Evolutionary conservation across 2,797 vertebrate genomes (phyloP).

Genomic region (Thunnus albacares): DNA sequence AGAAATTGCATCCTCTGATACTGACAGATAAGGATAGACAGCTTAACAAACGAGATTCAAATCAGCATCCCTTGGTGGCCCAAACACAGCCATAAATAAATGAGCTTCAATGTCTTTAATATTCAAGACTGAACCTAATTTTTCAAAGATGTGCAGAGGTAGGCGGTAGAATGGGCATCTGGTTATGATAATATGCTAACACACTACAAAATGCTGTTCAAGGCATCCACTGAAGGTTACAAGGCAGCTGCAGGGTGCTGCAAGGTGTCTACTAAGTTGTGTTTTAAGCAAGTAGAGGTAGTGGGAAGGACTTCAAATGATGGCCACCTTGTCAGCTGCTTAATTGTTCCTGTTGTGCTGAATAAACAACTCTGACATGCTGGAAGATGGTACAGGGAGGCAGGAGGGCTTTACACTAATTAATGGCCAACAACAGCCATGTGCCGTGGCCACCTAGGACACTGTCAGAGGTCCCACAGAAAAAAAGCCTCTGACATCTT

Average conservation of each 20-base stretch:
- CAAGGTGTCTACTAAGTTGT: conserved; percentile 49
- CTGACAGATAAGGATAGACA: conserved; percentile 82
- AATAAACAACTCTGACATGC: conserved; percentile 76
- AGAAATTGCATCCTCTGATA: conserved; percentile 80
- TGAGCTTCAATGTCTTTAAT: conserved; percentile 75
- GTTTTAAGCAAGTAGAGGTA: conserved; percentile 46
- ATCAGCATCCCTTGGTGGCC: conserved; percentile 77
- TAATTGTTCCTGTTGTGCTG: conserved; percentile 77
- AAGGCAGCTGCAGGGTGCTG: conserved; percentile 53
- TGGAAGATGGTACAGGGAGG: conserved; percentile 35
- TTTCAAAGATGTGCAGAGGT: conserved; percentile 62
- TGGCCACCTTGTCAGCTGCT: conserved; percentile 58
- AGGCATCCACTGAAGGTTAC: conserved; percentile 72
- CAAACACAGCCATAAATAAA: conserved; percentile 75
- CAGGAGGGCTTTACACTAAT: conserved; percentile 63
- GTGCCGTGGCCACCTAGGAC: conserved; percentile 45
- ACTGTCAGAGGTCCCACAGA: conserved; percentile 41
- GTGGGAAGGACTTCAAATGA: conserved; percentile 58
- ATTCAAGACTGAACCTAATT: conserved; percentile 64
- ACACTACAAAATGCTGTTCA: conserved; percentile 66
- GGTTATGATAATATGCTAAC: conserved; percentile 73
- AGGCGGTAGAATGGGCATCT: conserved; percentile 68
- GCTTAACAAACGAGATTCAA: conserved; percentile 85
- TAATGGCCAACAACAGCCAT: conserved; percentile 67
- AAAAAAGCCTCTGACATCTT: conserved; percentile 47